Conservation (phyloP, 2,113 vertebrate genomes). For the Brevimyrus niger region DNA sequence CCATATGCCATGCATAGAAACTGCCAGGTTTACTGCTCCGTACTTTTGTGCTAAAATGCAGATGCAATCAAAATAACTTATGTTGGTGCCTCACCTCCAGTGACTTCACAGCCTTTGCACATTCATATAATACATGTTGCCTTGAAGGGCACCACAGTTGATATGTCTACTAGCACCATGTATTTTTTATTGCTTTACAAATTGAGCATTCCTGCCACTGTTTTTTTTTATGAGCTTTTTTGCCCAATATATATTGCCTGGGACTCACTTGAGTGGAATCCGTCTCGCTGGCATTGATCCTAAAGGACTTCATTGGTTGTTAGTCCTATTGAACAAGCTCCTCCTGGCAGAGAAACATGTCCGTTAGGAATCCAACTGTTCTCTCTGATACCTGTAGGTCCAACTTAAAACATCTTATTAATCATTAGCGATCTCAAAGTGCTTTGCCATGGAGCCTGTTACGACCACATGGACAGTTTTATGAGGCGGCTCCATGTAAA, state of each 20-base stretch:
- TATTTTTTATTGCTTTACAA: slow-evolving; percentile 3
- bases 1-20: neutral
- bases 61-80: neutral
- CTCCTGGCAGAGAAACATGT: neutral
- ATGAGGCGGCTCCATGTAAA: neutral
- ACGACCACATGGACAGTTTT: neutral
- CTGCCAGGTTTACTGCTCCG: neutral
- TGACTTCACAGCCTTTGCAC: neutral
- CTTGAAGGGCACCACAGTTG: neutral
- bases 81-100: neutral
- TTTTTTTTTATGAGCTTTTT: neutral
- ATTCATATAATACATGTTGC: neutral
- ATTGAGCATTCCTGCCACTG: neutral
- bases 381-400: neutral
- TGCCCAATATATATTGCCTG: neutral
- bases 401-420: slow-evolving; percentile 4
- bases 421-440: neutral
- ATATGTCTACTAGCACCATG: neutral
- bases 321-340: neutral
- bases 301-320: neutral
- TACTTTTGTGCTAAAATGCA: neutral
- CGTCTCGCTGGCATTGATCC: neutral
- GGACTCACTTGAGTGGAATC: neutral
- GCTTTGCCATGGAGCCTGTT: neutral
- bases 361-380: neutral